Evolutionary conservation across 2,113 vertebrate species (phyloP).

Genomic region (Thalassoma bifasciatum): DNA sequence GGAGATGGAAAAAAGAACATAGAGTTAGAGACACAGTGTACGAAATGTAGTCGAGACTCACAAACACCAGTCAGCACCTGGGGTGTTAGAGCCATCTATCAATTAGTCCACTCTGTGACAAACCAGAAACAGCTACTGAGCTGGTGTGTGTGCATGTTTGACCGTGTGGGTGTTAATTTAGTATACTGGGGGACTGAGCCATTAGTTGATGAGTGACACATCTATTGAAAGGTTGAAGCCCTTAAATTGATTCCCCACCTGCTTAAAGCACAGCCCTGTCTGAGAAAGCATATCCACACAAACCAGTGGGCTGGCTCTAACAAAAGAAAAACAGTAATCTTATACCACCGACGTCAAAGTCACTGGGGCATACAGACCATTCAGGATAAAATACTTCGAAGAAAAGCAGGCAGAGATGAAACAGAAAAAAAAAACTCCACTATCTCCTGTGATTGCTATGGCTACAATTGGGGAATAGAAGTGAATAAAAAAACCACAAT

Average conservation of each 20-base stretch:
- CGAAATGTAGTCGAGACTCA: constrained; percentile 25
- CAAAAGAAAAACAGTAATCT: constrained; percentile 7
- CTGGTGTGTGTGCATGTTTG: background rate
- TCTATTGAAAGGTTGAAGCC: constrained; percentile 48
- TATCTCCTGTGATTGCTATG: constrained; percentile 10
- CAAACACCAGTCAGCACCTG: constrained; percentile 22
- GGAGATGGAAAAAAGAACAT: background rate
- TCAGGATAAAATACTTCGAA: too few species aligned
- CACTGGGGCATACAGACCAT: constrained; percentile 1
- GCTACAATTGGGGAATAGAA: constrained; percentile 35
- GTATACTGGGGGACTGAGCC: constrained; percentile 51
- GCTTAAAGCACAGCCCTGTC: constrained; percentile 30
- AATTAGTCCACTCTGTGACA: constrained; percentile 39
- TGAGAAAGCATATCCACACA: constrained; percentile 37
- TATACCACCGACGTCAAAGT: constrained; percentile 1
- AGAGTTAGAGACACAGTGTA: constrained; percentile 25
- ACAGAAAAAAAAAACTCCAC: constrained; percentile 28
- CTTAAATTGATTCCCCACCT: constrained; percentile 56
- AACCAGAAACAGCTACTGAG: constrained; percentile 13
- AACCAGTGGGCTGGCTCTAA: constrained; percentile 8
- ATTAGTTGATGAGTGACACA: constrained; percentile 58
- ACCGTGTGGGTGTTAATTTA: constrained; percentile 46
- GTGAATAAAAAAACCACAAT: constrained; percentile 47
- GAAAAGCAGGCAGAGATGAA: constrained; percentile 32
- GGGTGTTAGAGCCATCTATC: constrained; percentile 52